These are phyloP conservation scores for Penaeus chinensis DNA, from an alignment of 1,140 invertebrate genomes.

Conservation along the genomic window DNA sequence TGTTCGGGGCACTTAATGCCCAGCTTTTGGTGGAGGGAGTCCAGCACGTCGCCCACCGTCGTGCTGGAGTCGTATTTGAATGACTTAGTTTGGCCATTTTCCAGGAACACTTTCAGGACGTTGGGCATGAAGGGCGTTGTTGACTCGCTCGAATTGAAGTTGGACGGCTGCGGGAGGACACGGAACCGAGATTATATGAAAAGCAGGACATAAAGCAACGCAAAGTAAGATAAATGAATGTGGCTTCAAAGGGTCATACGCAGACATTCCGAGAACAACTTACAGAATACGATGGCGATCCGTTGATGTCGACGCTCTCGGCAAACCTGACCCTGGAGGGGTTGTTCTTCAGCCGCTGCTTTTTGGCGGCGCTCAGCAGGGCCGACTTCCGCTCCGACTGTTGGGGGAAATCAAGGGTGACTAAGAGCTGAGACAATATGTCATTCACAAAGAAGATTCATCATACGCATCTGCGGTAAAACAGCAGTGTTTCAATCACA, in stretches of 20 bases:
- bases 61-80: conserved; percentile 94
- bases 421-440: too few relatives aligned
- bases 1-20: conserved; percentile 83
- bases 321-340: conserved; percentile 89
- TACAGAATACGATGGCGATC: conserved; percentile 70
- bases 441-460: too few relatives aligned
- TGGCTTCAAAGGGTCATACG: too few relatives aligned
- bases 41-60: conserved; percentile 87
- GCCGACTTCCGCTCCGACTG: conserved; percentile 82
- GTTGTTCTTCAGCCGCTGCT: conserved; percentile 82
- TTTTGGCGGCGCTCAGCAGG: conserved; percentile 85
- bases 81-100: conserved; percentile 96
- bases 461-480: too few relatives aligned
- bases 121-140: conserved; percentile 90
- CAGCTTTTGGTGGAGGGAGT: conserved; percentile 86
- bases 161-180: conserved; percentile 75
- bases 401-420: conserved; percentile 61
- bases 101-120: conserved; percentile 89
- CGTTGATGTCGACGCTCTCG: conserved; percentile 88
- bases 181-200: background rate
- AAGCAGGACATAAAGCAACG: background rate
- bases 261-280: background rate
- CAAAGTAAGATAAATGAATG: background rate
- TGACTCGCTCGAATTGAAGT: conserved; percentile 79
- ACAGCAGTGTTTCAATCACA: too few relatives aligned